Conservation (phyloP, 2,113 vertebrate genomes). For the Ailuropoda melanoleuca region DNA sequence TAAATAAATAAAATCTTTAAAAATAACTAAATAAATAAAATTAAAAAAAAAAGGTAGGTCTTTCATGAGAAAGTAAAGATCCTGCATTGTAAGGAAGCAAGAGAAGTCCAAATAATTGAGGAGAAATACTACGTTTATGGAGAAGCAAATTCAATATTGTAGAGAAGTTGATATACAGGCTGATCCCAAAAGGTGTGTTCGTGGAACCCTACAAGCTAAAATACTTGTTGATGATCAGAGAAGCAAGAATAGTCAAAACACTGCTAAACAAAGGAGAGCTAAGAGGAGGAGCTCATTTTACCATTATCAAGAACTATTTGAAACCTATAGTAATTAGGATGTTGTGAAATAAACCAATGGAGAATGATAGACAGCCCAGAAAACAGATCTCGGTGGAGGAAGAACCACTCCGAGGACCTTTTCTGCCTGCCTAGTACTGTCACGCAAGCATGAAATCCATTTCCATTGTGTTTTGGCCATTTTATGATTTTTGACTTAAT, state of each 20-base stretch:
- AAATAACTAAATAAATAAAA: too few relatives aligned
- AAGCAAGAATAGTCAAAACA: background rate
- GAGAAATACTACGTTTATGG: background rate
- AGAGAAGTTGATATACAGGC: background rate
- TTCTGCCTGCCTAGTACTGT: background rate
- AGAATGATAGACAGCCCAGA: background rate
- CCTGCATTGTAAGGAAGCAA: background rate
- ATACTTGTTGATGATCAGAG: background rate
- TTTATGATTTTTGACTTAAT: background rate
- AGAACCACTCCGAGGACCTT: background rate
- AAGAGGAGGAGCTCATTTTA: background rate
- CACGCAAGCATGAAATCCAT: background rate
- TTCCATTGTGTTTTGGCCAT: background rate
- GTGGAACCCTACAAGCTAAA: slow-evolving; percentile 3
- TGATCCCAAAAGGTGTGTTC: background rate
- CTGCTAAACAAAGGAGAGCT: background rate
- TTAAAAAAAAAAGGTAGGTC: background rate
- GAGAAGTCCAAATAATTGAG: background rate
- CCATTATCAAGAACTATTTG: background rate
- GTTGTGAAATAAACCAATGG: background rate
- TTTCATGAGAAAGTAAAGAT: background rate
- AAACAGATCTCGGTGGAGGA: background rate
- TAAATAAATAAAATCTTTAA: too few relatives aligned
- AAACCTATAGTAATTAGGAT: background rate
- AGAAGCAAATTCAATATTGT: background rate